Evolutionary conservation across 1,140 invertebrate species (phyloP).

Genomic region (Venturia canescens): DNA sequence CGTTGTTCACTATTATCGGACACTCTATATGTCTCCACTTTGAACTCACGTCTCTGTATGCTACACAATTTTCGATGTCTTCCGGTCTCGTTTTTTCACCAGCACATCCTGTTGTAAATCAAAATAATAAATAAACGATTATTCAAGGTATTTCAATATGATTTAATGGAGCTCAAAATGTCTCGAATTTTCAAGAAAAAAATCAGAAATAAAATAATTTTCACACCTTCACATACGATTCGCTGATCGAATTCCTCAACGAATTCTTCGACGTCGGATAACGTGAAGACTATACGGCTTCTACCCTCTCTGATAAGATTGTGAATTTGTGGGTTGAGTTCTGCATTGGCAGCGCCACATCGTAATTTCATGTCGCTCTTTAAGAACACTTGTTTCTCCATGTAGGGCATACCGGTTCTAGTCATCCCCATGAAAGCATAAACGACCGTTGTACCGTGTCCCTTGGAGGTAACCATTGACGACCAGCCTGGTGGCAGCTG

Average conservation of each 20-base stretch:
- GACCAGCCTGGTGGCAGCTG: constrained; percentile 69
- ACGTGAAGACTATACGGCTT: constrained; percentile 57
- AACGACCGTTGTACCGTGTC: constrained; percentile 65
- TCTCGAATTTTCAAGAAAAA: too few relatives aligned
- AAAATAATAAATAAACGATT: background rate
- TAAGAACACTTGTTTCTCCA: constrained; percentile 71
- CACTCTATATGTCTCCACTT: constrained; percentile 70
- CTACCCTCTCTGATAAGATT: constrained; percentile 65
- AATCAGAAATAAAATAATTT: constrained; percentile 22
- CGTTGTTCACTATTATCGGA: constrained; percentile 66
- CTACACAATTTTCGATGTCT: constrained; percentile 57
- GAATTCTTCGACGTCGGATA: constrained; percentile 69
- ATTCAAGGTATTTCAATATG: too few relatives aligned
- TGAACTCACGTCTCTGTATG: constrained; percentile 63
- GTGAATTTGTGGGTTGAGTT: constrained; percentile 65
- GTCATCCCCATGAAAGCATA: constrained; percentile 67
- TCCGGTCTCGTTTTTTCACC: constrained; percentile 39
- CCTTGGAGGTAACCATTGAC: constrained; percentile 67
- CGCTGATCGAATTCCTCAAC: constrained; percentile 71
- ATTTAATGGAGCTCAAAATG: too few relatives aligned
- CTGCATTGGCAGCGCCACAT: constrained; percentile 64
- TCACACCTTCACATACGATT: constrained; percentile 68
- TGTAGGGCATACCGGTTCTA: constrained; percentile 66
- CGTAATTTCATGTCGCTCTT: constrained; percentile 70
- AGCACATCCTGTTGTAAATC: constrained; percentile 34